Conservation (phyloP, 2,113 vertebrate genomes). For the Phrynosoma blainvillii region DNA sequence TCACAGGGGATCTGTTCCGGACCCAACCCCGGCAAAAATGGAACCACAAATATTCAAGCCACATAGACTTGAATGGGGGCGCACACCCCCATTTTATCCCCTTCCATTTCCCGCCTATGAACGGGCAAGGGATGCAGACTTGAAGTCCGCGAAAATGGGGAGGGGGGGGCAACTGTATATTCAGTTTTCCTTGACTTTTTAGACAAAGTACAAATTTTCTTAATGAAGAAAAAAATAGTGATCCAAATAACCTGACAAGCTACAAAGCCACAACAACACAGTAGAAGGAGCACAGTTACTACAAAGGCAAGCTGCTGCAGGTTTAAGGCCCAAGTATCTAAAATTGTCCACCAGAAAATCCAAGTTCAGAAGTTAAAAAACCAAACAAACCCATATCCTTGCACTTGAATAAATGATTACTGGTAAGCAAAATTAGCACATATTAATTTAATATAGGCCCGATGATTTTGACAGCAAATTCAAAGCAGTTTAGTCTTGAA, state of each 20-base stretch:
- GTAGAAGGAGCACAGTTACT: background rate
- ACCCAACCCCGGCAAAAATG: no score
- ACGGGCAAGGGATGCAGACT: no score
- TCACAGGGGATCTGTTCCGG: no score
- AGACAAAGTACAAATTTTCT: background rate
- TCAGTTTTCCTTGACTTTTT: background rate
- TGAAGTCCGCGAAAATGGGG: no score
- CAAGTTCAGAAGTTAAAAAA: background rate
- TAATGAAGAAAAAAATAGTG: background rate
- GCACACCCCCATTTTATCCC: no score
- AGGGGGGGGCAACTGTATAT: background rate
- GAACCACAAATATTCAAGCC: no score
- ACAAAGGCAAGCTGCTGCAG: background rate
- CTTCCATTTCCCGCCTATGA: no score
- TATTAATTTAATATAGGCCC: background rate
- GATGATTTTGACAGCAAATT: background rate
- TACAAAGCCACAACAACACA: background rate
- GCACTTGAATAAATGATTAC: background rate
- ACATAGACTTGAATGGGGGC: no score
- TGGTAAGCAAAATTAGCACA: background rate
- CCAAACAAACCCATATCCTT: background rate
- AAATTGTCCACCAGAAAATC: background rate
- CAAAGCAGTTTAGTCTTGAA: background rate
- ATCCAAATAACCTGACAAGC: background rate
- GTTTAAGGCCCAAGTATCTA: background rate